Evolutionary conservation across 2,888 invertebrate genomes (phyloP), one percentile per base, ranked within the genome.

Genomic region (Bruchidius siliquastri): DNA sequence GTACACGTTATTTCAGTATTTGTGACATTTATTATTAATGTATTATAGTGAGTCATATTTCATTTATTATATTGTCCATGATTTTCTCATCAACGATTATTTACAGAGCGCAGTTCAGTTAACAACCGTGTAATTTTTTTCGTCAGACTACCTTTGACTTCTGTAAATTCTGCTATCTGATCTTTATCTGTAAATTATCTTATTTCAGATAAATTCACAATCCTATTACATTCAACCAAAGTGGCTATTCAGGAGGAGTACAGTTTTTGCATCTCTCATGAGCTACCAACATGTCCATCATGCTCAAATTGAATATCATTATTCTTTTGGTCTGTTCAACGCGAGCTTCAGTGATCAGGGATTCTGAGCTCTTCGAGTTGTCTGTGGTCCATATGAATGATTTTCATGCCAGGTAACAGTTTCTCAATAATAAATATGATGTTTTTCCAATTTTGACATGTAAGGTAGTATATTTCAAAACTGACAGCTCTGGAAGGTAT

Each of bases 301-400:
- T 49, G 49, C 13, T 13, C 49, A 49, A 49, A 13, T 49, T 49
- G 18, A 49, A 49, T 49, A 8, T 49, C 18, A 49, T 49, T 49
- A 8, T 49, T 18, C 49, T 49, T 13, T 49, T 49, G 18, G 49
- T 49, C 6, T 49, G 49, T 4, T 49, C 49, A 13, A 49, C 49
- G 13, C 49, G 18, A 8, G 49, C 49, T 49, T 49, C 49, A 3
- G 69, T 26, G 69, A 21, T 69, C 21, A 20, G 20, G 20, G 20
- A 69, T 0, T 70, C 13, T 69, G 49, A 69, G 20, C 22, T 67
- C 18, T 90, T 88, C 77, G 87, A 88, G 76, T 82, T 91, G 75
- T 88, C 90, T 77, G 87, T 91, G 71, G 86, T 90, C 72, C 90
- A 90, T 80, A 88, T 89, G 72, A 90, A 90, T 79, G 90, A 90